Conservation (phyloP, 2,888 invertebrate species). For the Trilocha varians region DNA sequence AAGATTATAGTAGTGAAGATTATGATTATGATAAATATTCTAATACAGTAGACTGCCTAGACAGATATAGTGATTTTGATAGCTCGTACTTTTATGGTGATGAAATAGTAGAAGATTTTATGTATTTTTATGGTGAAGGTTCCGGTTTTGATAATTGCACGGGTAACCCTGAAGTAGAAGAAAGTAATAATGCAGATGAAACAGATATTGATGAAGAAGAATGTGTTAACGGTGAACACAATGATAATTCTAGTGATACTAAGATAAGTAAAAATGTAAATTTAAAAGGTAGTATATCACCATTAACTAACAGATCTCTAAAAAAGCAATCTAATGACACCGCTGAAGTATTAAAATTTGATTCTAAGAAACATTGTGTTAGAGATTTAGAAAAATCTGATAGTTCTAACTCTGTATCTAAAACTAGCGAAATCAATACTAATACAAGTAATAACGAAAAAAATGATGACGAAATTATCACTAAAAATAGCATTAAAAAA, state of each 20-base stretch:
- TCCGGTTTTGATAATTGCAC: constrained; percentile 81
- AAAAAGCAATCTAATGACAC: constrained; percentile 56
- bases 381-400: constrained; percentile 47
- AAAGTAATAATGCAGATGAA: constrained; percentile 26
- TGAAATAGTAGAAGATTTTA: constrained; percentile 80
- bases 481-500: constrained; percentile 39
- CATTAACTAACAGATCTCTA: constrained; percentile 49
- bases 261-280: constrained; percentile 44
- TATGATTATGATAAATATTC: constrained; percentile 5
- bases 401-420: constrained; percentile 37
- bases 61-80: background rate
- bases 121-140: constrained; percentile 82
- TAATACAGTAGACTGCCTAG: background rate
- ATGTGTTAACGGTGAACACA: constrained; percentile 54
- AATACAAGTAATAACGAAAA: constrained; percentile 44
- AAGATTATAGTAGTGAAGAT: background rate
- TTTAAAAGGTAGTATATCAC: constrained; percentile 33
- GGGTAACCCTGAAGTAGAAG: constrained; percentile 75
- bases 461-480: constrained; percentile 42
- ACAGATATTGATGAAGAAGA: constrained; percentile 43
- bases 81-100: constrained; percentile 65
- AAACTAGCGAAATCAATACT: constrained; percentile 31
- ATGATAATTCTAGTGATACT: constrained; percentile 35
- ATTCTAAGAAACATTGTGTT: constrained; percentile 59
- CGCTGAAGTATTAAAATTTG: constrained; percentile 43